Base-by-base conservation (phyloP, 2,888 invertebrate species). In the Notocelia uddmanniana region DNA sequence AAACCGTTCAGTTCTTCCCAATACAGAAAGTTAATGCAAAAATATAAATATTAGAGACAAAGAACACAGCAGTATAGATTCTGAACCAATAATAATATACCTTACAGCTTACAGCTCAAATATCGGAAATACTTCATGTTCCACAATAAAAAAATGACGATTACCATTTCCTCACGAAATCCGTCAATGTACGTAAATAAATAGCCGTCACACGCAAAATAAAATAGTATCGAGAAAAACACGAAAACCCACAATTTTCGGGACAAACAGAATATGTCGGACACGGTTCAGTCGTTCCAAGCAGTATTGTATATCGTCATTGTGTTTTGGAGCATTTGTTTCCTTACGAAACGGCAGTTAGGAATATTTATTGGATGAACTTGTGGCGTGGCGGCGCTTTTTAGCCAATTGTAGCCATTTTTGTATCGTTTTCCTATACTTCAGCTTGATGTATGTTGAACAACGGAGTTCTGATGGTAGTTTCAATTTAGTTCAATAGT, bases 291-390 rank as follows among this genome's bases (percentile, higher is more conserved):
- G 86, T 92, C 85, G 85, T 82, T 87, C 82, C 79, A 81, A 85
- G 84, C 89, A 89, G 89, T 90, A 90, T 91, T 90, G 91, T 90
- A 82, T 89, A 87, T 88, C 87, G 89, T 91, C 90, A 90, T 89
- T 90, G 90, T 92, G 88, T 90, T 91, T 89, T 91, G 88, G 87
- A 92, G 91, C 89, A 89, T 91, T 92, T 89, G 89, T 89, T 92
- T 92, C 90, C 90, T 92, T 89, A 87, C 89, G 85, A 84, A 89
- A 86, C 85, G 88, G 92, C 90, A 92, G 92, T 93, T 93, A 90
- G 87, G 90, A 88, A 89, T 92, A 93, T 92, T 93, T 93, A 93
- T 92, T 89, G 90, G 86, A 85, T 87, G 88, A 92, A 93, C 90
- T 93, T 91, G 90, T 87, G 87, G 88, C 88, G 85, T 89, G 88